These are phyloP conservation scores for Bettongia penicillata DNA, from an alignment of 2,113 vertebrate species.

Conservation along the genomic window DNA sequence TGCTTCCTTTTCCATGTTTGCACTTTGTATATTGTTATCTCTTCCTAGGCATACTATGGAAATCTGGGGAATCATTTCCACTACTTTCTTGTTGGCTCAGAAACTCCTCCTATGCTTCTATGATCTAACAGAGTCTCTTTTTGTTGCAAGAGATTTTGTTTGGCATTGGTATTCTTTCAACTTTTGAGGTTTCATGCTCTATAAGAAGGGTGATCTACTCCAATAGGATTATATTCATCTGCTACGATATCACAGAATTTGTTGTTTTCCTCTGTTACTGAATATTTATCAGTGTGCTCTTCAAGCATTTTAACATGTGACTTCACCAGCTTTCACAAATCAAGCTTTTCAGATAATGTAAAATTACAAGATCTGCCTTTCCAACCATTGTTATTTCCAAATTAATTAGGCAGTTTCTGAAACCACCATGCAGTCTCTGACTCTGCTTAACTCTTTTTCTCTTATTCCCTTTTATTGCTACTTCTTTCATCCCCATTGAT, in stretches of 20 bases:
- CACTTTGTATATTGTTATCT: constrained; percentile 92
- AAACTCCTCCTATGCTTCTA: constrained; percentile 95
- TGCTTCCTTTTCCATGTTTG: constrained; percentile 83
- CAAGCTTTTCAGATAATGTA: constrained; percentile 98
- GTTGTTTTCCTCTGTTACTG: constrained; percentile 99
- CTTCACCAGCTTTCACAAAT: constrained; percentile 97
- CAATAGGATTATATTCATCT: constrained; percentile 96
- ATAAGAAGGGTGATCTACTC: constrained; percentile 95
- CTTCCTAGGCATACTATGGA: constrained; percentile 94
- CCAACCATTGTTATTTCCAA: constrained; percentile 95
- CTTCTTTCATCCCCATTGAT: background rate
- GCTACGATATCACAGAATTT: constrained; percentile 99
- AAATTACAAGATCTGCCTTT: constrained; percentile 99
- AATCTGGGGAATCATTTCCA: constrained; percentile 99
- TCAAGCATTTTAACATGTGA: constrained; percentile 98
- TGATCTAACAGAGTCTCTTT: constrained; percentile 96
- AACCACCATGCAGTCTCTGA: constrained; percentile 88
- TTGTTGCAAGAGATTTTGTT: constrained; percentile 97
- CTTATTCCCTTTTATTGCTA: background rate
- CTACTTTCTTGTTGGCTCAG: constrained; percentile 98
- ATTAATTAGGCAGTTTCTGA: constrained; percentile 91
- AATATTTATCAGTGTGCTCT: constrained; percentile 99
- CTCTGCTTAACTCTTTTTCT: constrained; percentile 89
- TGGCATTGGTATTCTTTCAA: constrained; percentile 99
- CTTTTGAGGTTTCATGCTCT: constrained; percentile 97